Base-by-base conservation (phyloP, 1,140 invertebrate genomes). In the Fopius arisanus region DNA sequence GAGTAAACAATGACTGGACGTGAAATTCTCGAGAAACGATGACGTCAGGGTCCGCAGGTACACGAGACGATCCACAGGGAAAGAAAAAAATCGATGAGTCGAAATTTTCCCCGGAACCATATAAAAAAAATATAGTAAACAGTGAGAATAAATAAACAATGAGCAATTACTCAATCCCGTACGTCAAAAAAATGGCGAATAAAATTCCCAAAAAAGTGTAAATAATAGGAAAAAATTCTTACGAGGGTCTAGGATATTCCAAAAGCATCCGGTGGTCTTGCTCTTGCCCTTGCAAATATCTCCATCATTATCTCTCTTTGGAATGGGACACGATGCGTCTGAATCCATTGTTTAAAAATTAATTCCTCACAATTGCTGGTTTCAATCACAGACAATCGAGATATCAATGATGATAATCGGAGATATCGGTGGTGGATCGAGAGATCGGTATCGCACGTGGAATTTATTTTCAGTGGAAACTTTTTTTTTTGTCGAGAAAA, bases 191-290 rank as follows among this genome's bases (percentile, higher is more conserved):
- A 3, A 23, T 43, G 21, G 41, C 41, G 69, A 70, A 48, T 10
- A 37, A 48, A 43, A 43, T 43, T 48, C 43, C n/a, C 12, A 7
- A 37, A 37, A 1, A 37, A 37, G 9, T 37, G 9, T 3, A 37
- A 37, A 7, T 37, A 37, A n/a, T n/a, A n/a, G n/a, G n/a, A n/a
- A n/a, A 72, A 63, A 51, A 74, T 48, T 66, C 84, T 80, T 87
- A 86, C 86, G 77, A 51, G 84, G 84, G 68, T 86, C 76, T 26
- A 86, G 79, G 41, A 87, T 82, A 75, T 82, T 86, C 86, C 86
- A 87, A 78, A 86, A 82, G 74, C 86, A 85, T 37, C 43, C 73
- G 31, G 72, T 23, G 62, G 10, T 23, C 3, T 75, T 73, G 66
- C 37, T 66, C 28, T 77, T 3, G 66, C 75, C 79, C 74, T 85